Evolutionary conservation across 2,888 invertebrate species (phyloP).

Genomic region (Pachydiplax longipennis): DNA sequence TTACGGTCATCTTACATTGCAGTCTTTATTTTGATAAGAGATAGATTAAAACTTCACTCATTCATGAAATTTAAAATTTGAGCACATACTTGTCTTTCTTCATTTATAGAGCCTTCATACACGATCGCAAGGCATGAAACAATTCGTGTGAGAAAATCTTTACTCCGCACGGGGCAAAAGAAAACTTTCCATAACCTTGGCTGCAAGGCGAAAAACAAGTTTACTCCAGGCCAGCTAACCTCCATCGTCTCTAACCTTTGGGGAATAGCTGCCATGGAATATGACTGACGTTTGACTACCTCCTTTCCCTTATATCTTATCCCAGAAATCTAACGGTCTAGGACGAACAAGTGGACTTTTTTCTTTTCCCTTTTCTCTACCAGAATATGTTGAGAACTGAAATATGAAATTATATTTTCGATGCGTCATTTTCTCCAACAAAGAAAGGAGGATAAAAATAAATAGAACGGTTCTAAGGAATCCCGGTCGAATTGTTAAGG

Average conservation of each 20-base stretch:
- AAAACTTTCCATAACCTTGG: background rate
- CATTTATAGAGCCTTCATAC: too few relatives aligned
- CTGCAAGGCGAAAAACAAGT: background rate
- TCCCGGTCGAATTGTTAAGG: too few relatives aligned
- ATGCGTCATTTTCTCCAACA: background rate
- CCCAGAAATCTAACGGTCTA: background rate
- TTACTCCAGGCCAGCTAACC: background rate
- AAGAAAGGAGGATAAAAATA: background rate
- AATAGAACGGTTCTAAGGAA: too few relatives aligned
- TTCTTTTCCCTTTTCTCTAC: background rate
- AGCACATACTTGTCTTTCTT: too few relatives aligned
- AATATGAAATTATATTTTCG: background rate
- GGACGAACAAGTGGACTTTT: background rate
- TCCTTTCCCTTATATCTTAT: background rate
- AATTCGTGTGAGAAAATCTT: background rate
- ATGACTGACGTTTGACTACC: background rate
- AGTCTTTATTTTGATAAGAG: too few relatives aligned
- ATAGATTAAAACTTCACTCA: too few relatives aligned
- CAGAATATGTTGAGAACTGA: background rate
- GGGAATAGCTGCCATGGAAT: background rate
- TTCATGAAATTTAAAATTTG: too few relatives aligned
- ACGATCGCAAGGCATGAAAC: too few relatives aligned
- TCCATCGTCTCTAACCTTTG: background rate
- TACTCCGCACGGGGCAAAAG: background rate
- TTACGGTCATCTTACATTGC: too few relatives aligned